Evolutionary conservation across 2,113 vertebrate species (phyloP), one percentile per base, ranked within the genome.

Genomic region (Nibea coibor): DNA sequence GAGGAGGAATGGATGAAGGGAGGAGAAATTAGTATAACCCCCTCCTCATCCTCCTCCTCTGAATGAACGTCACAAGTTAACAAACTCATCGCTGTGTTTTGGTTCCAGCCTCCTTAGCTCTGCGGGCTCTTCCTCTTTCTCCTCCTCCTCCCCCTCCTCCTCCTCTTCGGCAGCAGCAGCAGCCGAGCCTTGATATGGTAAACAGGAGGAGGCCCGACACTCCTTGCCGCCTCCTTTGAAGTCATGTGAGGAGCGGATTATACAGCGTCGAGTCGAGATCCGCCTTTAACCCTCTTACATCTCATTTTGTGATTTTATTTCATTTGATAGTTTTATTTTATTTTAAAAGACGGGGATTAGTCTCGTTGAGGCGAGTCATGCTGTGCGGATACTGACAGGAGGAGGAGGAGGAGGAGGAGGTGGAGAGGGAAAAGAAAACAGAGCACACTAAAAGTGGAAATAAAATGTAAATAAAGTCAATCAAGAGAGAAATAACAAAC

Each of bases 241-340:
- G 87, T 83, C 79, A 77, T 72, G 76, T 78, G 81, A 86, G 81
- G 43, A 81, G 85, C 35, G 28, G 85, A 89, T 91, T 89, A 89
- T 26, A 61, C 20, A 35, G 78, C 68, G 35, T 9, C 6, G 47
- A 75, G 74, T 63, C 17, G 17, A 84, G 83, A 87, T 86, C 80
- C 35, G 79, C 78, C 35, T 80, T 39, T 79, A 88, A 88, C 86
- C 90, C 48, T 73, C 81, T 89, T 77, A 88, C 84, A 75, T 91
- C 81, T 85, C 6, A 76, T 81, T 83, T 79, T 69, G 42, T 79
- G 82, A 77, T 84, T 89, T 84, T 59, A 73, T 72, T 78, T 77
- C 6, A 78, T 82, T 82, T 88, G 82, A 87, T 87, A 64, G 72
- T 78, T 87, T 82, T 80, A 84, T 86, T 84, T 80, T 3, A 70